Conservation (phyloP, 2,888 invertebrate genomes). For the Phorcus lineatus region DNA sequence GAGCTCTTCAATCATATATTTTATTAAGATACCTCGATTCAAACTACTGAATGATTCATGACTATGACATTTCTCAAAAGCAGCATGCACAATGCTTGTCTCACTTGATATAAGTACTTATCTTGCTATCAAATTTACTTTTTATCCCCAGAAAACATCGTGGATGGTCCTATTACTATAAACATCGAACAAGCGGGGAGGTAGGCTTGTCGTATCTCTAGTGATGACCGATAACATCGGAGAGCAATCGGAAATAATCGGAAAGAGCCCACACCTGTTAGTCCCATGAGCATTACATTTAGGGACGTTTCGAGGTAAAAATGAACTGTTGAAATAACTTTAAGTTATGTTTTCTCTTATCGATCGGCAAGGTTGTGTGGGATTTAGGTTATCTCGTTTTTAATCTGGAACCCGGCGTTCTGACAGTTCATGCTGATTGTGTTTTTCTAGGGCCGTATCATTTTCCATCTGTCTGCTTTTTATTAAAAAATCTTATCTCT, state of each 20-base stretch:
- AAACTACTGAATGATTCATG: too few species aligned
- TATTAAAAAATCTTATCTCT: slow-evolving; percentile 20
- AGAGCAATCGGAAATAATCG: not conserved
- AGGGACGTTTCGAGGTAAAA: not conserved
- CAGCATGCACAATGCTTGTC: too few species aligned
- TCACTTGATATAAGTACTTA: too few species aligned
- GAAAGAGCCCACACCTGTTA: slow-evolving; percentile 4
- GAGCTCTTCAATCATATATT: too few species aligned
- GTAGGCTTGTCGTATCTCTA: not conserved
- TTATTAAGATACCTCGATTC: too few species aligned
- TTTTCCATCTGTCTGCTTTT: slow-evolving; percentile 22
- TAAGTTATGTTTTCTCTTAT: slow-evolving; percentile 9
- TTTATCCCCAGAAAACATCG: too few species aligned
- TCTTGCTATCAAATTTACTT: too few species aligned
- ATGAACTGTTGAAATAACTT: not conserved
- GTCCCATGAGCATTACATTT: not conserved
- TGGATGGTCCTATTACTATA: too few species aligned
- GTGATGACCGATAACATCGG: not conserved
- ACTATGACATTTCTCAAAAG: too few species aligned
- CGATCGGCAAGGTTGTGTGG: slow-evolving; percentile 12
- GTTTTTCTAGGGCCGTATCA: slow-evolving; percentile 16
- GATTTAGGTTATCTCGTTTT: slow-evolving; percentile 3
- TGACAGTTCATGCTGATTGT: slow-evolving; percentile 23
- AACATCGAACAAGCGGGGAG: not conserved
- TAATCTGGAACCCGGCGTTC: not conserved